Conservation (phyloP, 2,113 vertebrate genomes). For the Tragelaphus scriptus region DNA sequence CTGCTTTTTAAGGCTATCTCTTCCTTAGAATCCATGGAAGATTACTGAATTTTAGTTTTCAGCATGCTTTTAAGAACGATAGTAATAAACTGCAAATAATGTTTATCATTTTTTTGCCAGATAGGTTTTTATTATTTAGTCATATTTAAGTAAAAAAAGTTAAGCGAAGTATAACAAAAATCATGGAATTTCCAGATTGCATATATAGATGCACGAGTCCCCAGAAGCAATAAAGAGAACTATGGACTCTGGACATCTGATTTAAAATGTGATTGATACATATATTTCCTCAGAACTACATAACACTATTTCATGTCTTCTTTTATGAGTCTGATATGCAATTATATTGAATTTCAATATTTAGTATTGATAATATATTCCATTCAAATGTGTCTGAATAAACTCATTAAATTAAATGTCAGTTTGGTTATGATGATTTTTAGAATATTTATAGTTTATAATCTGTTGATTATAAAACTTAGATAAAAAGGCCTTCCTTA, state of each 20-base stretch:
- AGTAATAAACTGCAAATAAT: neutral
- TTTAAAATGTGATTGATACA: neutral
- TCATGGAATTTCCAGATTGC: neutral
- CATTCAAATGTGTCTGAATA: neutral
- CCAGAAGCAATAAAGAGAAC: neutral
- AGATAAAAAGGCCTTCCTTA: neutral
- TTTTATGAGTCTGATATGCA: neutral
- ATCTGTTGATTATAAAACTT: neutral
- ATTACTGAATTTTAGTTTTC: neutral
- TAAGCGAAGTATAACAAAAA: neutral
- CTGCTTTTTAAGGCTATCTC: neutral
- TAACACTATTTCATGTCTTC: neutral
- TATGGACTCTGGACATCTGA: neutral
- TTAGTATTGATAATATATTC: neutral
- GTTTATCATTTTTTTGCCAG: neutral
- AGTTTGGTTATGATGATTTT: neutral
- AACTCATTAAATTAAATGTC: neutral
- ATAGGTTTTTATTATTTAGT: neutral
- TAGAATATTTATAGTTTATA: neutral
- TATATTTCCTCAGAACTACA: neutral
- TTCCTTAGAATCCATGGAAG: neutral
- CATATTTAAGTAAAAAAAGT: neutral
- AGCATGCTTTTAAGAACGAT: neutral
- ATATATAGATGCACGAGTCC: fast-evolving
- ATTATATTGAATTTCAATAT: neutral